Evolutionary conservation across 2,888 invertebrate species (phyloP).

Genomic region (Oligia latruncula): DNA sequence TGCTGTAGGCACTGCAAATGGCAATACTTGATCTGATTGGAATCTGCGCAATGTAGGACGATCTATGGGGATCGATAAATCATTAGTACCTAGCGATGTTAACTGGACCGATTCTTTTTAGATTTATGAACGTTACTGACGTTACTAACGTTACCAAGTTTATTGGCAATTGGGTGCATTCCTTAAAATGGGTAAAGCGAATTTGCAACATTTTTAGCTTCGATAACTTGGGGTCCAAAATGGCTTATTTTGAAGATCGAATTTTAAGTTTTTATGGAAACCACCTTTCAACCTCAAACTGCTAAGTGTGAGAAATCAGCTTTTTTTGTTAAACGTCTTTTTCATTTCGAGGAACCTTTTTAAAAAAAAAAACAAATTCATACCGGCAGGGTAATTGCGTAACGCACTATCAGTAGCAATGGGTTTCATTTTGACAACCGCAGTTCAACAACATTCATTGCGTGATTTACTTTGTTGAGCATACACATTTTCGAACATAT

Average conservation of each 20-base stretch:
- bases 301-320: too few species aligned
- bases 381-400: too few species aligned
- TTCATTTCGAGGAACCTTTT: too few species aligned
- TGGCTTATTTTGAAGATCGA: background rate
- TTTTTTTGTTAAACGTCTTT: too few species aligned
- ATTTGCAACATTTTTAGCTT: background rate
- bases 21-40: slow-evolving; percentile 64
- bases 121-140: slow-evolving; percentile 27
- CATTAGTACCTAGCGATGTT: slow-evolving; percentile 33
- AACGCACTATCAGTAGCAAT: too few species aligned
- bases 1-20: slow-evolving; percentile 27
- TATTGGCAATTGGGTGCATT: background rate
- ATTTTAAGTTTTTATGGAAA: background rate
- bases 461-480: too few species aligned
- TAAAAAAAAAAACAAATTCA: too few species aligned
- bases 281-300: too few species aligned
- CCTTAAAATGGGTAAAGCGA: background rate
- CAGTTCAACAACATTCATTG: too few species aligned
- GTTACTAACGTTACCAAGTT: background rate
- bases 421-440: too few species aligned
- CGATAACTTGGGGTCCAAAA: background rate
- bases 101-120: slow-evolving; percentile 29
- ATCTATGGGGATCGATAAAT: slow-evolving; percentile 18
- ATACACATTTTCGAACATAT: too few species aligned
- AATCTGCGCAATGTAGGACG: slow-evolving; percentile 44